phyloP scores from a whole-genome alignment of 30 jellyfish, hydroid and myxozoan species.

The Hydractinia symbiolongicarpus region DNA sequence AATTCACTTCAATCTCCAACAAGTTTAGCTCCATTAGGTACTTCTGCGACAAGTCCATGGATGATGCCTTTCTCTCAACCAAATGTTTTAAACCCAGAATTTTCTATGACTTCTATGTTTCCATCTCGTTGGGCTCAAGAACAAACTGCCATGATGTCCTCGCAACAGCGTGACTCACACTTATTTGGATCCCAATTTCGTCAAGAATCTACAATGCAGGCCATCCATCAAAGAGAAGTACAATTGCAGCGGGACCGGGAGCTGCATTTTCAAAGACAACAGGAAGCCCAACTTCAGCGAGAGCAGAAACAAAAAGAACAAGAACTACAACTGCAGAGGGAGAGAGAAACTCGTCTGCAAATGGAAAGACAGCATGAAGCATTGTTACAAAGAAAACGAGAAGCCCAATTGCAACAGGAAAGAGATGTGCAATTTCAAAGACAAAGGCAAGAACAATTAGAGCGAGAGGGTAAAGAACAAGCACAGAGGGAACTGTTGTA shows the following conservation, averaged over 20 bases:
- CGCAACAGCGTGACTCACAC: conserved; percentile 13
- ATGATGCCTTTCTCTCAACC: conserved; percentile 35
- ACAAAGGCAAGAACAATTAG: background rate
- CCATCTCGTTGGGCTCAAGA: conserved; percentile 32
- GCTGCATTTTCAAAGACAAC: conserved; percentile 1
- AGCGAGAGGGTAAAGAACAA: background rate
- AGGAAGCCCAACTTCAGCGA: conserved; percentile 35
- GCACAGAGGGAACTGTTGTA: background rate
- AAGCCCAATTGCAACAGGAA: conserved; percentile 32
- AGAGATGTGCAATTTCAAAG: conserved; percentile 1
- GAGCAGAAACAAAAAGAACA: conserved; percentile 18
- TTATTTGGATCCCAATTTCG: conserved; percentile 19
- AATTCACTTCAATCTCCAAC: background rate
- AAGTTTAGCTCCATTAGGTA: background rate
- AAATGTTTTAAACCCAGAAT: conserved; percentile 9
- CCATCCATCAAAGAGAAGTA: conserved; percentile 33
- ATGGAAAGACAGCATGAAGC: conserved; percentile 3
- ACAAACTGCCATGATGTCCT: conserved; percentile 25
- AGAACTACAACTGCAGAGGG: conserved; percentile 37
- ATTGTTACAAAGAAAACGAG: conserved; percentile 1
- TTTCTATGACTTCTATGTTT: conserved; percentile 3
- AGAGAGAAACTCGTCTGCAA: conserved; percentile 19
- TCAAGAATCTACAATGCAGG: conserved; percentile 23
- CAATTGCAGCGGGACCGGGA: conserved; percentile 1
- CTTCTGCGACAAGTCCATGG: conserved; percentile 31